Evolutionary conservation across 2,797 vertebrate species (phyloP), one percentile per base, ranked within the genome.

Genomic region (Vireo griseus): DNA sequence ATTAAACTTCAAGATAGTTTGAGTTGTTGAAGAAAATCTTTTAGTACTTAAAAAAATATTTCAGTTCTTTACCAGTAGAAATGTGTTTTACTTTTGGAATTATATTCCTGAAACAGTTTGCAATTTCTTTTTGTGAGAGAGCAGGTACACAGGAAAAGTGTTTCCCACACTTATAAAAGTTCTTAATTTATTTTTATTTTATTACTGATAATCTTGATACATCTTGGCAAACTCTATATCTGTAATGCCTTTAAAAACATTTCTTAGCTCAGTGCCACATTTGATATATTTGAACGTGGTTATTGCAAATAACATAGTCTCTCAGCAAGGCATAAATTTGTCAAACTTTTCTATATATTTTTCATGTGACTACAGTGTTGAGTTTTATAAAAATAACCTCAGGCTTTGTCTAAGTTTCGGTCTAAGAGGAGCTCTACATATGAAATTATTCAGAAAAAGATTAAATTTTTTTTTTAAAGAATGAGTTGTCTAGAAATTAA

Each of bases 141-240:
- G 20, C 15, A 16, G 3, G 16, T 44, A 13, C 4, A 11, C 12
- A 40, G 16, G 4, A 25, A 29, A 67, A 25, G 0, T 21, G 2
- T 8, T 72, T 58, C 39, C 17, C 31, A 26, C 37, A 15, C 7
- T 57, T 37, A 39, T 35, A 59, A 37, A 20, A 33, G 2, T 44
- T 58, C 4, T 54, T 57, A 2, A 31, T 79, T 74, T 77, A 31
- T 67, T 86, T 78, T 3, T 50, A 17, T 61, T 63, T 85, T 75
- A 9, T 65, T 85, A 35, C n/a, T 68, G 33, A n/a, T 40, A 54
- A 10, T 54, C 28, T 80, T 6, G 2, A 42, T 73, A 10, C 3
- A 24, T n/a, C n/a, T 76, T 50, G 5, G 21, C 2, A 10, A 68
- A 54, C 6, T 39, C 7, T 65, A 21, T 20, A 42, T 15, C 20